Evolutionary conservation across 2,797 vertebrate genomes (phyloP).

Genomic region (Crypturellus tataupa): DNA sequence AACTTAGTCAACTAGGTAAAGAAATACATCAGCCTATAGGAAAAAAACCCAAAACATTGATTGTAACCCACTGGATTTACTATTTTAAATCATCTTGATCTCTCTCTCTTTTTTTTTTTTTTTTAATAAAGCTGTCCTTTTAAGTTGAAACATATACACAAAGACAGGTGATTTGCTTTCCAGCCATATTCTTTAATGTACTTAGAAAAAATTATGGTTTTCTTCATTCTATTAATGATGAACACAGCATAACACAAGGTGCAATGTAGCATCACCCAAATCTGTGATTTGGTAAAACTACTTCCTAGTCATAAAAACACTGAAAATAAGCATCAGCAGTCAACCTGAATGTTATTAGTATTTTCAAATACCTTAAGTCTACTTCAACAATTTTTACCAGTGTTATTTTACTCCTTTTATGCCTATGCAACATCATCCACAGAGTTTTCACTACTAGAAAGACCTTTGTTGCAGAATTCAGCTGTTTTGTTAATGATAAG

Average conservation of each 20-base stretch:
- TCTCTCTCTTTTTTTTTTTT: neutral
- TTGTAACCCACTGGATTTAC: neutral
- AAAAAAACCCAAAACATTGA: neutral
- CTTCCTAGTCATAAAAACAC: neutral
- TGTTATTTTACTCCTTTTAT: neutral
- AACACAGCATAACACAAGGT: conserved; percentile 1
- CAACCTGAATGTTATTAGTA: neutral
- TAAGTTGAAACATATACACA: neutral
- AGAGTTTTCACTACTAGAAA: neutral
- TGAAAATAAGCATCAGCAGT: neutral
- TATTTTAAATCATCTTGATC: neutral
- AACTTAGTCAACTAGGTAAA: conserved; percentile 7
- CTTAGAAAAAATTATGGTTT: conserved; percentile 4
- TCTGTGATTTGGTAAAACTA: neutral
- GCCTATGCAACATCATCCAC: neutral
- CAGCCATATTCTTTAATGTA: conserved; percentile 9
- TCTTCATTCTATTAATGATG: neutral
- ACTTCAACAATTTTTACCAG: neutral
- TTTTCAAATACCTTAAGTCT: neutral
- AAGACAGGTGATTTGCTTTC: neutral
- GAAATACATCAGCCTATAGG: neutral
- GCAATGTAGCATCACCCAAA: neutral
- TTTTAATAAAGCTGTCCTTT: neutral
- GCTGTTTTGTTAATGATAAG: neutral
- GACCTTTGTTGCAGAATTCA: neutral